A percentile compares a stretch with the other conserved stretches of the same genome.
Evolutionary conservation across 2,113 vertebrate genomes (phyloP).

Genomic region (Crotalus horridus): DNA sequence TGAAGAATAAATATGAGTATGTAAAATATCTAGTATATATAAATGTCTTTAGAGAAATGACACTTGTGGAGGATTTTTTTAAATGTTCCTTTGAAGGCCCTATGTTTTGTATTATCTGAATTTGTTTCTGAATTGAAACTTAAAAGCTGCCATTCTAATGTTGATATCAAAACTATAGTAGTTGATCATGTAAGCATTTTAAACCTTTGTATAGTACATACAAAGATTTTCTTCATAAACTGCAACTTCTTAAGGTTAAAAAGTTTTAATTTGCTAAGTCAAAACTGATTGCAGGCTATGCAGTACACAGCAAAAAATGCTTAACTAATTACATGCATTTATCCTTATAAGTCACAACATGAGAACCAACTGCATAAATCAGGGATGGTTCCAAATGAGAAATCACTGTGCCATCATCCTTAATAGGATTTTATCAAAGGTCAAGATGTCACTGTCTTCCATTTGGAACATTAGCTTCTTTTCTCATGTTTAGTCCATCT

Average conservation of each 20-base stretch:
- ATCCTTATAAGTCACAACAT: not conserved
- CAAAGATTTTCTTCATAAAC: not conserved
- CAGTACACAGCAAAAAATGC: not conserved
- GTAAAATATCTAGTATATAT: not conserved
- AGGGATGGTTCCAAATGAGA: not conserved
- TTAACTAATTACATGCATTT: not conserved
- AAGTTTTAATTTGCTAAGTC: not conserved
- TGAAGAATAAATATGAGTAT: conserved; percentile 6
- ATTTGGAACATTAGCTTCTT: not conserved
- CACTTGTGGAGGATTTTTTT: not conserved
- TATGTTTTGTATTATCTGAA: not conserved
- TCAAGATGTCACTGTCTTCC: not conserved
- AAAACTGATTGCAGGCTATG: not conserved
- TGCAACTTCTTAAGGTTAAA: not conserved
- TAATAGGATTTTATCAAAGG: not conserved
- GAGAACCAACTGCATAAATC: not conserved
- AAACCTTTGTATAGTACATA: not conserved
- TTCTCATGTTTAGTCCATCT: not conserved
- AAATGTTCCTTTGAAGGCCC: not conserved
- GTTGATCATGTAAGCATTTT: not conserved
- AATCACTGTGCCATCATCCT: not conserved
- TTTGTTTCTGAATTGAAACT: not conserved
- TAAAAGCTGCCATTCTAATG: not conserved
- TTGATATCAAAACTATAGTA: not conserved
- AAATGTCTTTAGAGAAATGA: not conserved